phyloP scores from a whole-genome alignment of 37 sponge, comb jelly and placozoan genomes.

The Aphrocallistes beatrix region DNA sequence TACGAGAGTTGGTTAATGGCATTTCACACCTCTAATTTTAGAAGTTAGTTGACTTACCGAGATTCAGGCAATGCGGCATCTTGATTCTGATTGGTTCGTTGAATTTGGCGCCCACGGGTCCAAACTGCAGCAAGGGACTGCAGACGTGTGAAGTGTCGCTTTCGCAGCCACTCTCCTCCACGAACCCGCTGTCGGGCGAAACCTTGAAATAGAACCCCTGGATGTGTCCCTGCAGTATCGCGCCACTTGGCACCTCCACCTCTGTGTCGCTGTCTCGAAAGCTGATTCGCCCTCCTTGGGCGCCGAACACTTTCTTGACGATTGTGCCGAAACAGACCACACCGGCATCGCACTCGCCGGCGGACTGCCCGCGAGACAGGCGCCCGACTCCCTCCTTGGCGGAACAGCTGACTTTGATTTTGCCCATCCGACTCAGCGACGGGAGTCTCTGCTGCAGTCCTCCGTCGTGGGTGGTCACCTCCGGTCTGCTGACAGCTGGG shows the following conservation, averaged over 20 bases:
- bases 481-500: too few species aligned
- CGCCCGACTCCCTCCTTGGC: neutral
- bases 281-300: neutral
- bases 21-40: too few species aligned
- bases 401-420: neutral
- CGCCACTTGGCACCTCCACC: neutral
- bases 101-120: neutral
- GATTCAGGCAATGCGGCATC: neutral
- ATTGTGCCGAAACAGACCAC: neutral
- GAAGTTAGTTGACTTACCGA: too few species aligned
- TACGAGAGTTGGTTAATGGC: too few species aligned
- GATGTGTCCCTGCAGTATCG: neutral
- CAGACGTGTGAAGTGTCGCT: neutral
- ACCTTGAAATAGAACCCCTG: slow-evolving; percentile 8
- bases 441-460: slow-evolving; percentile 2
- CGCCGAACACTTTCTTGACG: neutral
- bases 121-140: neutral
- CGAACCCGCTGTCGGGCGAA: neutral
- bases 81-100: neutral
- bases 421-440: neutral
- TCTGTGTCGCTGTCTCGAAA: neutral
- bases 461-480: too few species aligned
- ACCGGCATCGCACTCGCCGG: neutral
- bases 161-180: neutral
- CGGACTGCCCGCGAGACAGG: neutral